Evolutionary conservation across 2,888 invertebrate species (phyloP).

Genomic region (Trissoscelio sp.): DNA sequence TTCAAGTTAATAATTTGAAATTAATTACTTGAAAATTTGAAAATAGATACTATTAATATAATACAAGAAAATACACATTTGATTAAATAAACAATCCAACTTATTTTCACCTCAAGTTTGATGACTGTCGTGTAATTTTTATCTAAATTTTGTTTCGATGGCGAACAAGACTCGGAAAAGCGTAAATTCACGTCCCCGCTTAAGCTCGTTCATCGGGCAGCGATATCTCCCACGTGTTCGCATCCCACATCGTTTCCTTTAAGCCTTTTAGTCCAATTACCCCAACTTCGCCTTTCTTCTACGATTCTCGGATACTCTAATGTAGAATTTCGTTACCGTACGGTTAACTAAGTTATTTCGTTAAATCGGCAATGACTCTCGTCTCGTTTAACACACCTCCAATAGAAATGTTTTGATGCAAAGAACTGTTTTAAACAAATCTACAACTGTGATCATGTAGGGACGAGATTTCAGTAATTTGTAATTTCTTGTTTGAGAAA

Average conservation of each 20-base stretch:
- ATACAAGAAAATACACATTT: neutral
- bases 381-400: slow-evolving; percentile 54
- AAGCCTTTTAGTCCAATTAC: slow-evolving; percentile 69
- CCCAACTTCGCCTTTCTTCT: slow-evolving; percentile 66
- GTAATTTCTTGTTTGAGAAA: no score
- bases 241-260: slow-evolving; percentile 71
- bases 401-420: slow-evolving; percentile 37
- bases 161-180: slow-evolving; percentile 22
- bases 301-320: slow-evolving; percentile 65
- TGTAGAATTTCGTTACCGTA: slow-evolving; percentile 59
- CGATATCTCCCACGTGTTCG: slow-evolving; percentile 71
- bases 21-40: no score
- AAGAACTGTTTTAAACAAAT: slow-evolving; percentile 5
- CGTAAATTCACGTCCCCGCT: slow-evolving; percentile 56
- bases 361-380: slow-evolving; percentile 56
- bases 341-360: slow-evolving; percentile 65
- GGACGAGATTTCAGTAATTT: no score
- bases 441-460: neutral
- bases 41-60: neutral
- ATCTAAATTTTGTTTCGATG: slow-evolving; percentile 13
- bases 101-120: slow-evolving; percentile 4
- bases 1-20: no score
- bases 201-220: slow-evolving; percentile 62
- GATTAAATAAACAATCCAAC: neutral
- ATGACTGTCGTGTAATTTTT: slow-evolving; percentile 43